Base-by-base conservation (phyloP, 2,797 vertebrate genomes). In the Diplodus puntazzo region DNA sequence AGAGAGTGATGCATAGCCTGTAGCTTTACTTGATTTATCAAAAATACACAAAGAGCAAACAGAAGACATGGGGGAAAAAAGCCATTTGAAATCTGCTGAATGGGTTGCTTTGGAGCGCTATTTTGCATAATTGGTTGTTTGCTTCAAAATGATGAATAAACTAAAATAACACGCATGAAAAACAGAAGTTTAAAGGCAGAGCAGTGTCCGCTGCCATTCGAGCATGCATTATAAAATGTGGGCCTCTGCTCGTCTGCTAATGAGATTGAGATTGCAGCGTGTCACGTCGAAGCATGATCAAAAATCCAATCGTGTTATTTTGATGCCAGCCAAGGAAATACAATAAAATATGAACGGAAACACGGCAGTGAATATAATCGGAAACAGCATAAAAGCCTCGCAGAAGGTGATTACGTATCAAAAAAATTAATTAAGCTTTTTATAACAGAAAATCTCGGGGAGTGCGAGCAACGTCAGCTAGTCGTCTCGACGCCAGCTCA, bases 101-200 rank as follows among this genome's bases (percentile, higher is more conserved):
- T 90, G 69, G 61, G 85, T 79, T 25, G 49, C 75, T 93, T 94
- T 88, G 73, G 46, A 77, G 77, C 65, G 17, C 78, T 27, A 92
- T 95, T 95, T 93, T 95, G 87, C 93, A 94, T 95, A 93, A 95
- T 93, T 92, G 89, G 87, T 91, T 93, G 90, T 94, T 94, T 94
- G 86, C 87, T 75, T 82, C 88, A 87, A 93, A 94, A 92, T 92
- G 93, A 95, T 94, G 91, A 94, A 94, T 93, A 94, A 93, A 95
- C 86, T 75, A 67, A 90, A 94, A 87, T 65, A 49, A 49, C 42
- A 75, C 11, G 39, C 74, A 75, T 81, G 79, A 75, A 87, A 89
- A 89, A 84, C 52, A 55, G 13, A 83, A 69, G 67, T 89, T 82
- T 83, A 64, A 81, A 90, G 75, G 71, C 79, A 73, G 65, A 70